These are phyloP conservation scores for Stercorarius parasiticus DNA, from an alignment of 2,113 vertebrate genomes.

Conservation along the genomic window DNA sequence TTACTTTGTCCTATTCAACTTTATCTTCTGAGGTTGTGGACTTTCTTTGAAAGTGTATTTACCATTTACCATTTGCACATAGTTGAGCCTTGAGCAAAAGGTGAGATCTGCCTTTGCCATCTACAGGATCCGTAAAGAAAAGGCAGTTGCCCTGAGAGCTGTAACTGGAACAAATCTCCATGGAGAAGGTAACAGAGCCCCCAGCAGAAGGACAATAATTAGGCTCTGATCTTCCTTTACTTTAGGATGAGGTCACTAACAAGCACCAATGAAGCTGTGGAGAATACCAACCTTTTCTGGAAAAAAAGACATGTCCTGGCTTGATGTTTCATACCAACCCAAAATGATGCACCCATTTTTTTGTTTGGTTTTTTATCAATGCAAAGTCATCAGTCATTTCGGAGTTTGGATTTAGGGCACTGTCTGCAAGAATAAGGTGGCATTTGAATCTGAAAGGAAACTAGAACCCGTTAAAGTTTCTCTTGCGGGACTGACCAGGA, in stretches of 20 bases:
- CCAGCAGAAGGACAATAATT: neutral
- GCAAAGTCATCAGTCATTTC: neutral
- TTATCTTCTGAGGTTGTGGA: neutral
- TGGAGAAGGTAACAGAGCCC: neutral
- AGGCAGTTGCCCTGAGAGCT: neutral
- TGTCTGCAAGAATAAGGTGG: neutral
- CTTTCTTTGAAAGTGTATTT: neutral
- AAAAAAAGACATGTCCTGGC: neutral
- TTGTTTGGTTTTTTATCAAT: neutral
- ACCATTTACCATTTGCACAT: accelerated
- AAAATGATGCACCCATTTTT: neutral
- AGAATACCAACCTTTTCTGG: neutral
- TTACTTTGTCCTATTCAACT: neutral
- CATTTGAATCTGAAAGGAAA: neutral
- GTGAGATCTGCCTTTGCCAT: neutral
- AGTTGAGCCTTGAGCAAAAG: neutral
- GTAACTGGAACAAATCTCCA: neutral
- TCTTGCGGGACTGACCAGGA: neutral
- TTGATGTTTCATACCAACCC: neutral
- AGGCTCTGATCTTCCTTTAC: neutral
- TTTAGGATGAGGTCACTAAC: neutral
- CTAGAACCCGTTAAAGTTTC: neutral
- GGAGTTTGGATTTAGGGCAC: neutral
- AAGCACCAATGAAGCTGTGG: neutral
- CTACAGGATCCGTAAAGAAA: neutral